Base-by-base conservation (phyloP, 2,888 invertebrate genomes). In the Sisyra nigra region DNA sequence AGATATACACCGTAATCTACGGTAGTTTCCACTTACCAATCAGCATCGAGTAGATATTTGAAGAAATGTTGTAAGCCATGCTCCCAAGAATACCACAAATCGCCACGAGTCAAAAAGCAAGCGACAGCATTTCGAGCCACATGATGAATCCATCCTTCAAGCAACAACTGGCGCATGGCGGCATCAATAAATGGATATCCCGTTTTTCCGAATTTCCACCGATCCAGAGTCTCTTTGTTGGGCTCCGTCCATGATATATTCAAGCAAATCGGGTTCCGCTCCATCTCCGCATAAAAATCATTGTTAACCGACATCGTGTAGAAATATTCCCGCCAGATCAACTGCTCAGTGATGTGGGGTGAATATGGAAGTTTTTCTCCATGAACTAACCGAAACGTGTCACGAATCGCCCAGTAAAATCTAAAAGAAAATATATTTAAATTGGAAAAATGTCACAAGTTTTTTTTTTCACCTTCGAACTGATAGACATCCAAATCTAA, bases 301-400 rank as follows among this genome's bases (percentile, higher is more conserved):
- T 82, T 82, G 54, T 76, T 75, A 11, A 79, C 74, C 31, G 80
- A 79, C 81, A 82, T 81, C 29, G 80, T 77, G 59, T 83, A 82
- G 60, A 82, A 82, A 52, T 80, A 82, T 54, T 82, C 81, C 24
- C 81, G 68, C 82, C 82, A 82, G 32, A 81, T 75, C 29, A 82
- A 58, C 54, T 82, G 82, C 0, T 78, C 76, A 53, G 67, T 58
- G 35, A 65, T 65, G 29, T 62, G 61, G 15, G 68, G 63, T 3
- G 62, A 55, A 1, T 63, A 51, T 1, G 59, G 51, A 2, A 67
- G 51, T 0, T 59, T 56, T 1, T 66, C 67, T 32, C 64, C 67
- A 46, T 72, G 67, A 9, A 80, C 72, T 53, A 70, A 58, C 10
- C 60, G 58, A 55, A 73, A 80, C n/a, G 76, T 55, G 54, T 80